Evolutionary conservation across 2,113 vertebrate species (phyloP), one percentile per base, ranked within the genome.

Genomic region (Podarcis cretensis): DNA sequence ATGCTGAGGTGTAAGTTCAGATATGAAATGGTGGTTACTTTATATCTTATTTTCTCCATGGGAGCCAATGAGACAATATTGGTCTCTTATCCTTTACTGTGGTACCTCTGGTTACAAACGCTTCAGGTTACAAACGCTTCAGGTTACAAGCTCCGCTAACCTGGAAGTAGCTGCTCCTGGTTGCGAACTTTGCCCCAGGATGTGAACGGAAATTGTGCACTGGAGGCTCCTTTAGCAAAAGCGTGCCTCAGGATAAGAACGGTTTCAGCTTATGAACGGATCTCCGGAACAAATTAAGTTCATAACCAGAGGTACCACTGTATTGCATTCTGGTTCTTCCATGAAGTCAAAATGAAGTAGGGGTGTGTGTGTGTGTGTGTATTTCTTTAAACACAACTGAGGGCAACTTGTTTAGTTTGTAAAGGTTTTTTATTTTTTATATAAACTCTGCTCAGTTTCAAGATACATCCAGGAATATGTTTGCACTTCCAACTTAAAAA

Each of bases 21-120:
- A 86, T 92, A 35, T 83, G 75, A 92, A 93, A 78, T 87, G 30
- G 37, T 90, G 80, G 79, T 88, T 89, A 37, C 77, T 91, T 86
- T 91, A 9, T 23, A 84, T 89, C 91, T 84, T 90, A 69, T 88
- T 90, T 87, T 78, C 69, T 82, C 87, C 81, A 59, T 80, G 37
- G 20, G 78, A 78, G 81, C 63, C 76, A 74, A 85, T 86, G 75
- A 77, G 30, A 59, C 74, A 89, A n/a, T 16, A 23, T 37, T 79
- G 87, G 78, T 5, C 21, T 73, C 81, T 89, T 63, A 59, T 89
- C 23, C 68, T 73, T 77, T 48, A 54, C 48, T 0, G 10, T 10
- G 48, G 48, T 54, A 54, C 48, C 48, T 54, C 48, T 54, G 48
- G 48, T 48, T 48, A 12, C 9, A 48, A 48, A 48, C 1, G 48